Percentiles rank a stretch among this genome's conserved stretches.
Conservation (phyloP, 2,797 vertebrate species). For the Platalea minor region DNA sequence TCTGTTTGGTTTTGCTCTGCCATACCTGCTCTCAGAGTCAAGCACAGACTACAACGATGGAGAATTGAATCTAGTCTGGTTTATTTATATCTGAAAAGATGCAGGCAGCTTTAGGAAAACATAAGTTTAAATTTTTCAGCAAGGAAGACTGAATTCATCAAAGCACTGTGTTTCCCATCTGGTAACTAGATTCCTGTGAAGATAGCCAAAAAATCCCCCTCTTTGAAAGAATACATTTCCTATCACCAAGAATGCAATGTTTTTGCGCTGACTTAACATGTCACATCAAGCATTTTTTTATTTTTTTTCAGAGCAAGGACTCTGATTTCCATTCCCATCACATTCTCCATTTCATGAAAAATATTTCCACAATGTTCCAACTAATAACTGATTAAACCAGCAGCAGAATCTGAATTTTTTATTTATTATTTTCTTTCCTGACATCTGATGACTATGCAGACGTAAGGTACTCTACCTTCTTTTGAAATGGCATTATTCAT, state of each 20-base stretch:
- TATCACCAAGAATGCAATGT: background rate
- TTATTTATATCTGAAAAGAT: background rate
- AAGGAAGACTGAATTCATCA: background rate
- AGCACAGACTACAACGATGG: background rate
- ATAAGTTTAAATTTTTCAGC: background rate
- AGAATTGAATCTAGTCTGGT: background rate
- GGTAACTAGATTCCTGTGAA: background rate
- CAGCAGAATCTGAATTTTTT: background rate
- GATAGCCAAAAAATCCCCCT: background rate
- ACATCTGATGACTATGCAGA: background rate
- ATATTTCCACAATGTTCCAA: background rate
- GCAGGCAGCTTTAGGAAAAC: background rate
- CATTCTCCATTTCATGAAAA: background rate
- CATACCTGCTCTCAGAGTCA: background rate
- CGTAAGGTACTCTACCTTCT: background rate
- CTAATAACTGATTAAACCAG: background rate
- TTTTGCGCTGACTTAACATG: background rate
- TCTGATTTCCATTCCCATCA: background rate
- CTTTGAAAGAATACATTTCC: background rate
- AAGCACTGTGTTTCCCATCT: background rate
- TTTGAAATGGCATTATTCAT: slow-evolving; percentile 16
- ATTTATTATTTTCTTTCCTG: background rate
- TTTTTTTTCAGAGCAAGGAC: background rate
- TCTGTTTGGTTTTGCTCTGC: background rate
- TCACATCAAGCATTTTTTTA: background rate